Conservation (phyloP, 2,888 invertebrate genomes). For the Athalia circularis region DNA sequence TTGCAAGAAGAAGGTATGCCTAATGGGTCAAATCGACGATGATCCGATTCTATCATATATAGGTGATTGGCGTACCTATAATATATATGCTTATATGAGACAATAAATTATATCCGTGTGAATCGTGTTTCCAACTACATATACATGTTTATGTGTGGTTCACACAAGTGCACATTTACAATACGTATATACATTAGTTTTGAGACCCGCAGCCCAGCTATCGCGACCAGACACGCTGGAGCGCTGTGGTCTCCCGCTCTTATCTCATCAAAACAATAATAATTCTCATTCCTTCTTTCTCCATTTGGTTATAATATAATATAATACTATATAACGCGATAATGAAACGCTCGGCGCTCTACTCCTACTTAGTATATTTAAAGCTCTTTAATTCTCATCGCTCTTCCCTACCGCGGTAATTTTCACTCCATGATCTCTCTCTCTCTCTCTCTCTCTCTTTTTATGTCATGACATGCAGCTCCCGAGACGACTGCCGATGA, state of each 20-base stretch:
- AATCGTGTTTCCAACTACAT: no score
- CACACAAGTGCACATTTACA: background rate
- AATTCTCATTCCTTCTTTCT: conserved; percentile 58
- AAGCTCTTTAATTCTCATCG: no score
- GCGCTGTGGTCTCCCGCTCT: conserved; percentile 54
- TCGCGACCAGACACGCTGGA: conserved; percentile 68
- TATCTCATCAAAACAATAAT: conserved; percentile 69
- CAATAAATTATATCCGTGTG: no score
- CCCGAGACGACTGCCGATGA: background rate
- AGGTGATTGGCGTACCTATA: no score
- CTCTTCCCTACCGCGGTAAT: no score
- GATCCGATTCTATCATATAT: no score
- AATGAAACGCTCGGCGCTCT: background rate
- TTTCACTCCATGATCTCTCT: background rate
- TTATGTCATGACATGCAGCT: background rate
- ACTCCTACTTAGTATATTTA: no score
- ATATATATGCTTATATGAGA: no score
- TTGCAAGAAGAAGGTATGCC: no score
- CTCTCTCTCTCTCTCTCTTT: background rate
- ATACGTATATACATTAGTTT: background rate
- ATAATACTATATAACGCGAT: no score
- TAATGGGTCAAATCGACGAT: no score
- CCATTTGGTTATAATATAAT: background rate
- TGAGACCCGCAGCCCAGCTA: conserved; percentile 56
- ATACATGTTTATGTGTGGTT: no score